Evolutionary conservation across 2,888 invertebrate species (phyloP), one percentile per base, ranked within the genome.

Genomic region (Netelia virgata): DNA sequence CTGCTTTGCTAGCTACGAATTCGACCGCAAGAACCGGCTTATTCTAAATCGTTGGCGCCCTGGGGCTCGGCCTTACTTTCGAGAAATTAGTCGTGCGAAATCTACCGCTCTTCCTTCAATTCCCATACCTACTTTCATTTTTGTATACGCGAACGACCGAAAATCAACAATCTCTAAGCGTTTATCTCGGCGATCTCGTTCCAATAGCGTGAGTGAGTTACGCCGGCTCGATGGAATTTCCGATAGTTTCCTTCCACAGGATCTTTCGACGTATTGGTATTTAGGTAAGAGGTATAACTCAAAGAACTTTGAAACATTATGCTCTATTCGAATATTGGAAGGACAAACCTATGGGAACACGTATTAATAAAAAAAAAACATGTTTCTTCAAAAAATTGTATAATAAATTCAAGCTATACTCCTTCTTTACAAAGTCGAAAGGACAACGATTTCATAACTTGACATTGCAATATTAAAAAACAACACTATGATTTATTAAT

Each of bases 21-120:
- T 78, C 76, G 68, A 84, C 84, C 78, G 53, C 76, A 63, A 59
- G 50, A 66, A 72, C 47, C 61, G 68, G 47, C 68, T 18, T n/a
- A 43, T 61, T 86, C 88, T 89, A 89, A 90, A 90, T 90, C 89
- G 89, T 89, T 87, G 90, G 86, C 86, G 86, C 86, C 87, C 87
- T 72, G 83, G 86, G 87, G 85, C 66, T 64, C 57, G 69, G 76
- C 69, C 57, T 77, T 78, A 74, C 83, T 84, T 82, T 83, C 83
- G 74, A 83, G 85, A 85, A 85, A 85, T 85, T 85, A 82, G 79
- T 82, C 85, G 72, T 75, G 79, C 82, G 74, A 82, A 72, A 76
- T 82, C 77, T 57, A 50, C 72, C 59, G 28, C 74, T 84, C 82
- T 85, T 79, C 75, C 82, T 82, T 85, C 79, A 85, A 85, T 85